Conservation (phyloP, 1,140 invertebrate species). For the Cyclargus thomasi region DNA sequence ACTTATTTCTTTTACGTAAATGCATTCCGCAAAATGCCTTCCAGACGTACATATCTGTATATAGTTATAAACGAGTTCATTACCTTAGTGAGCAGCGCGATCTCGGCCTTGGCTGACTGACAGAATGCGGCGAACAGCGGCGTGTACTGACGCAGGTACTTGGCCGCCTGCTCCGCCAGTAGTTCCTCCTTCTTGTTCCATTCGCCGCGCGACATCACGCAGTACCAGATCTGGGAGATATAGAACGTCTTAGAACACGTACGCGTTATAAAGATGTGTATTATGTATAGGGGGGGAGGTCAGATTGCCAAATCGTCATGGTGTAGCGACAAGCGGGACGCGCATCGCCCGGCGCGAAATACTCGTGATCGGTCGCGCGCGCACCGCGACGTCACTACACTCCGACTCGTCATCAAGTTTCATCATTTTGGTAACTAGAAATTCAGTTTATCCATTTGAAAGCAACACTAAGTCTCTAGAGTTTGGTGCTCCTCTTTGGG, state of each 20-base stretch:
- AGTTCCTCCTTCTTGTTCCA: conserved; percentile 99
- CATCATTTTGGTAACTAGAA: too few relatives aligned
- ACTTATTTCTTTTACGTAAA: too few relatives aligned
- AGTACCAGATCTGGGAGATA: conserved; percentile 87
- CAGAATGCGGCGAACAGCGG: conserved; percentile 91
- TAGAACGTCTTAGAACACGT: too few relatives aligned
- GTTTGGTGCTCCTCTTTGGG: too few relatives aligned
- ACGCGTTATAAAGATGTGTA: too few relatives aligned
- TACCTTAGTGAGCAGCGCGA: conserved; percentile 88
- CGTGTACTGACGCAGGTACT: conserved; percentile 91
- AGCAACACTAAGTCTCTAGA: too few relatives aligned
- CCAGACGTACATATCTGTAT: too few relatives aligned
- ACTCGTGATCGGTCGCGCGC: conserved; percentile 18
- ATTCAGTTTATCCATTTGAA: too few relatives aligned
- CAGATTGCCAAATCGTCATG: conserved; percentile 62
- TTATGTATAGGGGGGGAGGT: conserved; percentile 23
- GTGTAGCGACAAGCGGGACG: conserved; percentile 27
- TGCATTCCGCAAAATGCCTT: too few relatives aligned
- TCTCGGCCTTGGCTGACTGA: conserved; percentile 87
- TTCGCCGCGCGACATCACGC: conserved; percentile 94
- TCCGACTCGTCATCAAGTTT: conserved; percentile 14
- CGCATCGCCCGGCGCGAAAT: conserved; percentile 35
- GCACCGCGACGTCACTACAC: not conserved
- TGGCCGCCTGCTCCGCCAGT: conserved; percentile 94
- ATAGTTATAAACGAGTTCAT: not conserved